phyloP scores from a whole-genome alignment of 2,113 vertebrate genomes.

The Pyxicephalus adspersus region DNA sequence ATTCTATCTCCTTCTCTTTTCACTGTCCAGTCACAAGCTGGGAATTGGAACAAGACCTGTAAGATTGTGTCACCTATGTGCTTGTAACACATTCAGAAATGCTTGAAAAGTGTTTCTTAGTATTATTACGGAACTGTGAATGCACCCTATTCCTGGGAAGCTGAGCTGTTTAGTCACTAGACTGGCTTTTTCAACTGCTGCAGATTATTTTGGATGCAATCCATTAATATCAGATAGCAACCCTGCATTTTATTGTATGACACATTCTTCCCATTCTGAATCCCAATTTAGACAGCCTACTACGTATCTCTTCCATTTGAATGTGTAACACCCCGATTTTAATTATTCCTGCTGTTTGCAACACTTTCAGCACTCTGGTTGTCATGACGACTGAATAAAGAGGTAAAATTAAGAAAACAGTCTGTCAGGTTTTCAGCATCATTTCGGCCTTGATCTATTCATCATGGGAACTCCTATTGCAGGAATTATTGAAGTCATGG shows the following conservation, averaged over 20 bases:
- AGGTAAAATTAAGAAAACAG: constrained; percentile 54
- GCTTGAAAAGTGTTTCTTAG: no score
- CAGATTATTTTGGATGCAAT: constrained; percentile 13
- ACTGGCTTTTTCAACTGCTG: background rate
- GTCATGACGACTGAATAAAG: constrained; percentile 60
- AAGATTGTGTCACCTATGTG: no score
- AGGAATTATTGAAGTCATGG: no score
- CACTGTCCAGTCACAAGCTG: no score
- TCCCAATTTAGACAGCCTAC: constrained; percentile 22
- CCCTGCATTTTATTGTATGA: background rate
- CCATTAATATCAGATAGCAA: constrained; percentile 3
- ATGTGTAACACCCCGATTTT: constrained; percentile 58
- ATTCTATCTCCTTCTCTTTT: no score
- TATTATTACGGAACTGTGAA: no score
- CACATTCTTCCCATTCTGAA: constrained; percentile 3
- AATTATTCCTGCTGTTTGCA: constrained; percentile 63
- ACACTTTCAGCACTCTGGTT: constrained; percentile 59
- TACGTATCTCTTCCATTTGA: constrained; percentile 54
- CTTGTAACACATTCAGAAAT: no score
- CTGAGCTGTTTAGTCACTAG: background rate
- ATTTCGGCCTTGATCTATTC: background rate
- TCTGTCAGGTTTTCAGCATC: constrained; percentile 51
- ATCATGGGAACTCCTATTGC: no score
- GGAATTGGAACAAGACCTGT: no score
- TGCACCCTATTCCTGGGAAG: background rate